A percentile compares a stretch with the other conserved stretches of the same genome.
Evolutionary conservation across 2,797 vertebrate genomes (phyloP).

Genomic region (Chaetodon trifasciatus): DNA sequence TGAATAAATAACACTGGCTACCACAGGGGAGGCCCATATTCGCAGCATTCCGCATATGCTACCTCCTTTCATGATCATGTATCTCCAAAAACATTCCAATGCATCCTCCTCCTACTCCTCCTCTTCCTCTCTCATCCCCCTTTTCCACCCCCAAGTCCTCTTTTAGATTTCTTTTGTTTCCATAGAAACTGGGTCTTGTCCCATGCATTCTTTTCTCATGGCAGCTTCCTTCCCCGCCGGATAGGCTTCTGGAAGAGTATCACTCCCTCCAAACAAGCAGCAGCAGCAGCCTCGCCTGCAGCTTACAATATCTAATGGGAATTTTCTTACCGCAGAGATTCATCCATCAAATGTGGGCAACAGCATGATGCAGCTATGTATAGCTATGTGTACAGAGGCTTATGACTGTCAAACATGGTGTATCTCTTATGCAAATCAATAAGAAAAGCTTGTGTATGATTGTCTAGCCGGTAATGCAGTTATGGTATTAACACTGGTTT

Average conservation of each 20-base stretch:
- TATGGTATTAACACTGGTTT: constrained; percentile 20
- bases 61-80: constrained; percentile 50
- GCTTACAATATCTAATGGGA: constrained; percentile 52
- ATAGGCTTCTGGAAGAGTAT: constrained; percentile 64
- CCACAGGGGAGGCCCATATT: constrained; percentile 54
- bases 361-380: constrained; percentile 31
- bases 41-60: constrained; percentile 25
- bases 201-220: constrained; percentile 66
- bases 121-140: constrained; percentile 36
- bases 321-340: constrained; percentile 42
- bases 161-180: constrained; percentile 81
- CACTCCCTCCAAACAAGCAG: constrained; percentile 67
- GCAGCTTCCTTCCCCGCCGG: constrained; percentile 62
- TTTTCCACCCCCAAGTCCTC: constrained; percentile 47
- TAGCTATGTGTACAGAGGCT: constrained; percentile 6
- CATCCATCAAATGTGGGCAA: constrained; percentile 53
- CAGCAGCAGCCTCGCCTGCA: constrained; percentile 47
- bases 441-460: constrained; percentile 1
- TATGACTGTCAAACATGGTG: not conserved
- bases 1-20: constrained; percentile 62
- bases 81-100: constrained; percentile 60
- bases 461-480: constrained; percentile 3
- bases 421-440: constrained; percentile 50
- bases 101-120: constrained; percentile 49
- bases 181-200: constrained; percentile 83